These are phyloP conservation scores for Polypedilum vanderplanki DNA, from an alignment of 1,140 invertebrate species.

Conservation along the genomic window DNA sequence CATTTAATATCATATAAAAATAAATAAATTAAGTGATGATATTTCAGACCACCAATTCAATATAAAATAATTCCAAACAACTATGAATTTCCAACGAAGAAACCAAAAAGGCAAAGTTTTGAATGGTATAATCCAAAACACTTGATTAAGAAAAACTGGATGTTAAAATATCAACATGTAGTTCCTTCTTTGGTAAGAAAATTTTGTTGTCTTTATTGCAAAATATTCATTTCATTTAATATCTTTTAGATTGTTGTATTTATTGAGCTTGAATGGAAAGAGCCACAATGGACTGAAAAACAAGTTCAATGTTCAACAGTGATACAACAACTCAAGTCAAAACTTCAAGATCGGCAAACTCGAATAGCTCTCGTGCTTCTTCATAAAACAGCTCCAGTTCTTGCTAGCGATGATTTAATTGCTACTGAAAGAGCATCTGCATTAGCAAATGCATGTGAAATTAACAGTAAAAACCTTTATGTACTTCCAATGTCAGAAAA, in stretches of 20 bases:
- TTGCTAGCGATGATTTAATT: constrained; percentile 74
- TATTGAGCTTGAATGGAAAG: constrained; percentile 96
- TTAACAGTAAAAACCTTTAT: constrained; percentile 86
- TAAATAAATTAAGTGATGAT: neutral
- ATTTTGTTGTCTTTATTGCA: neutral
- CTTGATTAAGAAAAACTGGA: constrained; percentile 92
- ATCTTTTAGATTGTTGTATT: constrained; percentile 63
- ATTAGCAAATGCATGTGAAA: constrained; percentile 82
- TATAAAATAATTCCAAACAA: constrained; percentile 72
- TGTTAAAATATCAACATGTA: constrained; percentile 84
- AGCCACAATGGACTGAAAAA: constrained; percentile 86
- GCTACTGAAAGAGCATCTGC: constrained; percentile 82
- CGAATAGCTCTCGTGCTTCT: constrained; percentile 83
- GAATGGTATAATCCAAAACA: constrained; percentile 96
- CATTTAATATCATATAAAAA: constrained; percentile 8
- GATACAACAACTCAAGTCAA: constrained; percentile 71
- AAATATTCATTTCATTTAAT: neutral
- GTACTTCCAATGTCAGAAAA: constrained; percentile 78
- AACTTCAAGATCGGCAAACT: constrained; percentile 63
- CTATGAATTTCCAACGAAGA: constrained; percentile 82
- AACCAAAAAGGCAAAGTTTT: constrained; percentile 85
- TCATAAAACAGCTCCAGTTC: constrained; percentile 70
- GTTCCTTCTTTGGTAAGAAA: constrained; percentile 74
- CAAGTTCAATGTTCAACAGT: constrained; percentile 85
- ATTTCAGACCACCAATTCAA: constrained; percentile 62